Base-by-base conservation (phyloP, 1,140 invertebrate species). In the Alviniconcha marisindica region DNA sequence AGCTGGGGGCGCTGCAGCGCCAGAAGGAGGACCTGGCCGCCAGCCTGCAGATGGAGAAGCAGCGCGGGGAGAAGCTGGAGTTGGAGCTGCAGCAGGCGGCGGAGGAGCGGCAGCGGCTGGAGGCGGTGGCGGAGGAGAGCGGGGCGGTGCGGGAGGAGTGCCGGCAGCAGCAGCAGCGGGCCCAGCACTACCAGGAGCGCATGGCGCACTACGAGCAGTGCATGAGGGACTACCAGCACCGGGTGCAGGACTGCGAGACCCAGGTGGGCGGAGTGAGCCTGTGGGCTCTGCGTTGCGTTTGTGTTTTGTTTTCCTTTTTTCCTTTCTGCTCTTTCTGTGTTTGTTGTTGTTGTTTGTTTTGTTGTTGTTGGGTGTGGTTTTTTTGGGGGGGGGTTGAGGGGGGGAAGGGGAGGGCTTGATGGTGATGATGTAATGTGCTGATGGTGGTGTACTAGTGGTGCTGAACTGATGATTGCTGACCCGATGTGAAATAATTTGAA, bases 151-250 rank as follows among this genome's bases (percentile, higher is more conserved):
- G 69, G 60, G 60, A 66, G 36, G 78, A 80, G 78, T 42, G 24
- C 24, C 21, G 28, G n/a, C 56, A 66, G 56, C 78, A 42, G 56
- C 15, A 42, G 31, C 54, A 66, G 56, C 54, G 78, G 56, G 78
- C 60, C 24, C 56, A 80, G 33, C 78, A 80, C 56, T 66, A 60
- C 38, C 54, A 80, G 78, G 56, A 66, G 78, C 40, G 78, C 24
- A 42, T 80, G 78, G 60, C 14, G 7, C 78, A 80, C 38, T 66
- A 63, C 40, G 78, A 80, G 21, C 56, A 80, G 78, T 44, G 60
- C 56, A 60, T 80, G 60, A 40, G 60, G 56, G 78, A 80, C 28
- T 60, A 60, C 56, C 78, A 80, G 78, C 56, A 66, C 14, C 36
- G 60, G 1, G 56, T 78, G 48, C 77, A 78, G 0, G 38, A 60